Evolutionary conservation across 2,888 invertebrate genomes (phyloP).

Genomic region (Bembecia ichneumoniformis): DNA sequence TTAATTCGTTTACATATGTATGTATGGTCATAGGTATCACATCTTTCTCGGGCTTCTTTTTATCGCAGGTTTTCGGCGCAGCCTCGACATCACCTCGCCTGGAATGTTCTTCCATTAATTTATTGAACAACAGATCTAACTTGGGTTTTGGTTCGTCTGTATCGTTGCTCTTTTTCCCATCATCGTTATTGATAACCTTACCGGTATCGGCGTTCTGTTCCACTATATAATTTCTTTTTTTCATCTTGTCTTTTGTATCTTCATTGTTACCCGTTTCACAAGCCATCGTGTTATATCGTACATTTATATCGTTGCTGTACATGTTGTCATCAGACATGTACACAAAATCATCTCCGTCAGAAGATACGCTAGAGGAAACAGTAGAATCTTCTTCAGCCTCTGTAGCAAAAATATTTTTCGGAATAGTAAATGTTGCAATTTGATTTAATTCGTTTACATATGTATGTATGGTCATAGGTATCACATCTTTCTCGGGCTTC

Average conservation of each 20-base stretch:
- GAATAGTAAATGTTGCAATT: constrained; percentile 11
- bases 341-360: constrained; percentile 74
- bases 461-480: no score
- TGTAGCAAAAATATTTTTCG: constrained; percentile 2
- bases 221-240: constrained; percentile 49
- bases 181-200: constrained; percentile 79
- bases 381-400: constrained; percentile 47
- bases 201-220: constrained; percentile 80
- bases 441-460: no score
- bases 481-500: neutral
- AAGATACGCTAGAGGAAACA: constrained; percentile 62
- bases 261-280: constrained; percentile 33
- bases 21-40: neutral
- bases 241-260: constrained; percentile 30
- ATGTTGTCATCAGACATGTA: constrained; percentile 71
- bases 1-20: no score
- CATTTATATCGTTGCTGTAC: constrained; percentile 52
- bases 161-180: constrained; percentile 51
- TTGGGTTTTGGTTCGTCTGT: constrained; percentile 45
- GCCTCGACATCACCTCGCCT: neutral
- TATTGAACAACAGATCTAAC: constrained; percentile 74
- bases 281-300: constrained; percentile 46
- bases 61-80: neutral
- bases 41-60: neutral
- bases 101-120: constrained; percentile 52